phyloP scores from a whole-genome alignment of 2,113 vertebrate species.

The Chamaea fasciata region DNA sequence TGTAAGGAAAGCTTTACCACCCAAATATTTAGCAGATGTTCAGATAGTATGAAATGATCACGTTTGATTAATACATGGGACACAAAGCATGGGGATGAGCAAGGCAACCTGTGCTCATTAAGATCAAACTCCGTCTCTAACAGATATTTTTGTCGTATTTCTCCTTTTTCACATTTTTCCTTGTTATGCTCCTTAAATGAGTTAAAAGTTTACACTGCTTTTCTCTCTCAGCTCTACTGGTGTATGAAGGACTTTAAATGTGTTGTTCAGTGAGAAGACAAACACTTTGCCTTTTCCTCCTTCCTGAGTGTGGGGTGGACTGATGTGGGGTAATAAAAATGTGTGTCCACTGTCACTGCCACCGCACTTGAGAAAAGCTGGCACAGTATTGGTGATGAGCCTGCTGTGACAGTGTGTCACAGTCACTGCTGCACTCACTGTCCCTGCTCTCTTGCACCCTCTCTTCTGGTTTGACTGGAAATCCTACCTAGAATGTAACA shows the following conservation, averaged over 20 bases:
- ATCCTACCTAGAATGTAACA: not conserved
- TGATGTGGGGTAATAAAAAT: not conserved
- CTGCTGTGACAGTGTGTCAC: not conserved
- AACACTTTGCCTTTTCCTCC: not conserved
- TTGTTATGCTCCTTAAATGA: not conserved
- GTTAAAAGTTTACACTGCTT: not conserved
- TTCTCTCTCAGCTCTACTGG: fast-evolving
- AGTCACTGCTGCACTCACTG: not conserved
- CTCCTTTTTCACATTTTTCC: not conserved
- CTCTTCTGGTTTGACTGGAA: not conserved
- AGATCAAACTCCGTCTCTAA: not conserved
- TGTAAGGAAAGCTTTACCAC: not conserved
- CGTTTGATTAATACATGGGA: not conserved
- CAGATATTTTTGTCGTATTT: not conserved
- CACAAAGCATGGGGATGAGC: not conserved
- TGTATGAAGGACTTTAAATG: not conserved
- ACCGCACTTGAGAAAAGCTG: not conserved
- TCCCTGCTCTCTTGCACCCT: not conserved
- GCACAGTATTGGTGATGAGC: not conserved
- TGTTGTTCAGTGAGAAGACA: not conserved
- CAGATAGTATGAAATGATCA: not conserved
- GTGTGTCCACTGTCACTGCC: not conserved
- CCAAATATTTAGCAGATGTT: not conserved
- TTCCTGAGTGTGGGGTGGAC: not conserved
- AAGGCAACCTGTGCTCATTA: not conserved